Conservation (phyloP, 2,113 vertebrate species). For the rabbit (Oryctolagus cuniculus) region DNA sequence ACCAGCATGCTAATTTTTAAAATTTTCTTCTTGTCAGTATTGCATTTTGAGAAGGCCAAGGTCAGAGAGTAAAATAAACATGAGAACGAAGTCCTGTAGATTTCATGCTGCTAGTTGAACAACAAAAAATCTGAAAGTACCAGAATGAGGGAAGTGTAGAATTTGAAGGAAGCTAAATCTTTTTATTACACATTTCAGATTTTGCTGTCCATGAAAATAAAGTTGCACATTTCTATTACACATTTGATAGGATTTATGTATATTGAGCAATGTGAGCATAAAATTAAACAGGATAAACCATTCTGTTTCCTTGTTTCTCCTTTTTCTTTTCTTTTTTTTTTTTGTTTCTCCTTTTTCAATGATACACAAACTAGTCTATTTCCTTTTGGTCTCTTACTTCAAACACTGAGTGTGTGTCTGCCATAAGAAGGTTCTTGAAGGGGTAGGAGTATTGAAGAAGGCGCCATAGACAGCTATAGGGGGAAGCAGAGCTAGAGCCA, state of each 20-base stretch:
- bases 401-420: not conserved
- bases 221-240: not conserved
- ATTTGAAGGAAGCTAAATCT: not conserved
- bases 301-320: conserved; percentile 49
- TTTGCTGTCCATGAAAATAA: not conserved
- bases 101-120: conserved; percentile 67
- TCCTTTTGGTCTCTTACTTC: not conserved
- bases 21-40: not conserved
- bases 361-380: not conserved
- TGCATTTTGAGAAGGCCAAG: conserved; percentile 71
- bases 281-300: conserved; percentile 44
- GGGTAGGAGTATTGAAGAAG: not conserved
- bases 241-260: not conserved
- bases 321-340: no score
- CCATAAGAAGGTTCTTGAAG: not conserved
- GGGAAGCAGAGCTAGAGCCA: not conserved
- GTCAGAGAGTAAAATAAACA: conserved; percentile 75
- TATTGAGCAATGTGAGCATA: not conserved
- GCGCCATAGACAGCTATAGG: rapidly evolving
- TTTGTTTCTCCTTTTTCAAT: conserved; percentile 37
- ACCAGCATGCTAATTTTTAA: conserved; percentile 35
- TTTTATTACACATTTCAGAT: not conserved
- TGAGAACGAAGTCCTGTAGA: conserved; percentile 64
- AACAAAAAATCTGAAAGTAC: conserved; percentile 66
- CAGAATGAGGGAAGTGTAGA: not conserved